These are phyloP conservation scores for Crypturellus undulatus DNA, from an alignment of 2,113 vertebrate species.

Conservation along the genomic window DNA sequence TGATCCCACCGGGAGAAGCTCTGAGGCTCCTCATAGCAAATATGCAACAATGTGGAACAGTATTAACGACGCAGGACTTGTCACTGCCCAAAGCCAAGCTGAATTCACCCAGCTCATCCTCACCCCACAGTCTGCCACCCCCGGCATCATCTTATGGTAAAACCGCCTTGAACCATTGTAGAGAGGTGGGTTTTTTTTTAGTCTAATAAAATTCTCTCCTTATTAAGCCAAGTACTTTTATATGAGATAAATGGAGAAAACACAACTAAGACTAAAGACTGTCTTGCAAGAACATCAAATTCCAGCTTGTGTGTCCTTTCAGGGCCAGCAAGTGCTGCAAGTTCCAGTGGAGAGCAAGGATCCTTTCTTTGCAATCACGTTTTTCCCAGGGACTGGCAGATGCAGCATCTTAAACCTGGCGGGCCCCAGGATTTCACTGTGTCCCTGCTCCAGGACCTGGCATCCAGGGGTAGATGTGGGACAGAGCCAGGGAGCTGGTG, in stretches of 20 bases:
- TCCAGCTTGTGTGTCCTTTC: neutral
- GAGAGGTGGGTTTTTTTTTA: neutral
- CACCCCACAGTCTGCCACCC: neutral
- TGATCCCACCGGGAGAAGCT: neutral
- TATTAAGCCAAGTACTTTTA: neutral
- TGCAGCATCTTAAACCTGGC: neutral
- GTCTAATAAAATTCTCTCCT: neutral
- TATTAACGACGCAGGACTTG: neutral
- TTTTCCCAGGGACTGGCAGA: neutral
- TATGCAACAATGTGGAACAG: neutral
- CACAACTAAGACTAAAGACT: neutral
- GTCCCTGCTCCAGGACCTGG: neutral
- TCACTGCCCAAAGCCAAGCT: neutral
- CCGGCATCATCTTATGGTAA: neutral
- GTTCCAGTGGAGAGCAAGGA: neutral
- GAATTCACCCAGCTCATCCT: neutral
- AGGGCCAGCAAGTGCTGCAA: accelerated
- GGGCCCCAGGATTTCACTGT: neutral
- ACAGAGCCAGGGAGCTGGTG: neutral
- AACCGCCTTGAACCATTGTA: neutral
- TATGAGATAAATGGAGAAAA: accelerated
- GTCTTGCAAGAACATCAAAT: neutral
- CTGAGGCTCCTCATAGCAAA: neutral
- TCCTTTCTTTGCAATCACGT: accelerated
- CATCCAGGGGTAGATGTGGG: neutral